Percentiles rank a stretch among this genome's conserved stretches.
Evolutionary conservation across 1,140 invertebrate species (phyloP).

Genomic region (Zaprionus kolodkinae): DNA sequence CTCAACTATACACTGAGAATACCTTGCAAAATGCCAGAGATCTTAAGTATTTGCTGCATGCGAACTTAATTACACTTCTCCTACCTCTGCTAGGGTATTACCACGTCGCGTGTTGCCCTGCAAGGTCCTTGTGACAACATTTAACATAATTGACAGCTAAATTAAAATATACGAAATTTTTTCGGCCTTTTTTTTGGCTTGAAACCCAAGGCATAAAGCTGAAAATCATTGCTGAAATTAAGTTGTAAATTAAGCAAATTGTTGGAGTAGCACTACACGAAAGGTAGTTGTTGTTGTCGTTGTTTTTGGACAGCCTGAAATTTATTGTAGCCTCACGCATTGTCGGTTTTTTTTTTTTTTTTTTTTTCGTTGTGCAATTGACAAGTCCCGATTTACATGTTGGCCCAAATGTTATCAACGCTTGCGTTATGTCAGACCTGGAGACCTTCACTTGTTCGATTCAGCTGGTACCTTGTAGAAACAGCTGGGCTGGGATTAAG

Average conservation of each 20-base stretch:
- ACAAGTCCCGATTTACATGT: slow-evolving; percentile 56
- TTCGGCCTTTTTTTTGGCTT: slow-evolving; percentile 12
- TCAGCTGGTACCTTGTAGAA: too few relatives aligned
- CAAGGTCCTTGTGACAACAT: slow-evolving; percentile 28
- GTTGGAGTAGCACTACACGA: slow-evolving; percentile 31
- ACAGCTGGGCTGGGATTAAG: too few relatives aligned
- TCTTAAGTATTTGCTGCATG: too few relatives aligned
- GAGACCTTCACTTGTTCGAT: not conserved
- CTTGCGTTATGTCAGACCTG: slow-evolving; percentile 17
- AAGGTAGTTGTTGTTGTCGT: slow-evolving; percentile 33
- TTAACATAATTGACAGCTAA: slow-evolving; percentile 67
- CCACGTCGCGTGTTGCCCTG: not conserved
- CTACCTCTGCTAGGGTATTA: slow-evolving; percentile 9
- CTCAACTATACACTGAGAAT: too few relatives aligned
- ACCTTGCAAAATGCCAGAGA: too few relatives aligned
- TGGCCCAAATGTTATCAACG: slow-evolving; percentile 22
- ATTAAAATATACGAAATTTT: slow-evolving; percentile 63
- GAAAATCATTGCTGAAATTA: slow-evolving; percentile 71
- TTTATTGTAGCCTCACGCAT: slow-evolving; percentile 30
- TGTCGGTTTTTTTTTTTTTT: slow-evolving; percentile 3
- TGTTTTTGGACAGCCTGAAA: slow-evolving; percentile 36
- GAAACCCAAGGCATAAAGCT: slow-evolving; percentile 37
- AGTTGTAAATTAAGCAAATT: slow-evolving; percentile 76
- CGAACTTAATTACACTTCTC: too few relatives aligned
- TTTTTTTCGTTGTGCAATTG: slow-evolving; percentile 39